Evolutionary conservation across 2,888 invertebrate genomes (phyloP), one percentile per base, ranked within the genome.

Genomic region (Meteorus cinctellus): DNA sequence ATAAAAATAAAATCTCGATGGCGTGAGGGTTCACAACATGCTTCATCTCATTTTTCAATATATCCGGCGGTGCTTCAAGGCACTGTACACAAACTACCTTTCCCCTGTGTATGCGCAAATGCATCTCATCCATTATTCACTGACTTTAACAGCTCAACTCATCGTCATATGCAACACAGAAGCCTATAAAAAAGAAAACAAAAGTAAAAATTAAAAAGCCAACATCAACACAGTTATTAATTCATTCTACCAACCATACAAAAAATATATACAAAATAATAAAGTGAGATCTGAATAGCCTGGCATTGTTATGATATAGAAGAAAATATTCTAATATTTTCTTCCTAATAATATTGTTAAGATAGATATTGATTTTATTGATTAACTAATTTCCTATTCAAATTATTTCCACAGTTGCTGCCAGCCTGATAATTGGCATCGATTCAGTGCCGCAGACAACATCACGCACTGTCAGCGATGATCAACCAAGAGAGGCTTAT

Each of bases 401-500:
- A n/a, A 19, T 75, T 24, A 10, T 72, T 69, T 72, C 82, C 24
- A 10, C 82, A 87, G 87, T 85, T 80, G 78, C 86, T 76, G 81
- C 82, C 70, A 82, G 81, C 74, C 80, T 86, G 82, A 82, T 81
- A 78, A 79, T 84, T 29, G 80, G 68, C 70, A 81, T 80, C 69
- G 81, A 83, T 74, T 83, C 82, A 71, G 69, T 78, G 66, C 81
- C 80, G 41, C 83, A 81, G 41, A 79, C 81, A 63, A 78, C 78
- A 16, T 48, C 55, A 29, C 79, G 80, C 75, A 80, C 80, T 72
- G 81, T 79, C 74, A 77, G 81, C 71, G 82, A 82, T 67, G 85
- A 84, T 59, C 77, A 92, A 82, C 91, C 93, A 74, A 93, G 95
- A 74, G 96, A 96, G 90, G 96, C 95, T 65, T 96, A 95, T 90